Conservation (phyloP, 2,113 vertebrate genomes). For the Thunnus maccoyii region DNA sequence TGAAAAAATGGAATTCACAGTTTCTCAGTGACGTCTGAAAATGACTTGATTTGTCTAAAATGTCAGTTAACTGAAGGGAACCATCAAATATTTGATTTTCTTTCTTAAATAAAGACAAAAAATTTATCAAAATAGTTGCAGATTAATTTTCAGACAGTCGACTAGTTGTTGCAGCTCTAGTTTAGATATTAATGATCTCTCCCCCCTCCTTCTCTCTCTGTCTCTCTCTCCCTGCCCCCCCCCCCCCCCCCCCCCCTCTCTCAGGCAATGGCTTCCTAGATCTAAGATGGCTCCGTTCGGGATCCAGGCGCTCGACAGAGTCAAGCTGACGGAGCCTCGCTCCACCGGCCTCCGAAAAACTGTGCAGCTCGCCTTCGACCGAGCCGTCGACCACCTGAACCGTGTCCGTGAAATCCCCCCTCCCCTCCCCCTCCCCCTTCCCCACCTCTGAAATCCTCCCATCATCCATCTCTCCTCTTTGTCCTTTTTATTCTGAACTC, state of each 20-base stretch:
- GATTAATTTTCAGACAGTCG: too few species aligned
- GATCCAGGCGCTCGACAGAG: slow-evolving; percentile 89
- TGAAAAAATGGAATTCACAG: too few species aligned
- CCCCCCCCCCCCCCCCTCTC: not conserved
- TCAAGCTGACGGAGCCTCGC: slow-evolving; percentile 94
- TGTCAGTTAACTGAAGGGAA: too few species aligned
- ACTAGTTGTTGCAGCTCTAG: too few species aligned
- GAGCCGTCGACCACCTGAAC: slow-evolving; percentile 92
- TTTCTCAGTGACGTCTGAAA: too few species aligned
- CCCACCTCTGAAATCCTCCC: slow-evolving; percentile 44
- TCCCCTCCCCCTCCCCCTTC: slow-evolving; percentile 13
- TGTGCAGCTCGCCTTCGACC: slow-evolving; percentile 91
- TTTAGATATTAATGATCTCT: too few species aligned
- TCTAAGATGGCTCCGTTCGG: slow-evolving; percentile 97
- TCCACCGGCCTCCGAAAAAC: slow-evolving; percentile 92
- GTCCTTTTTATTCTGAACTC: slow-evolving; percentile 45
- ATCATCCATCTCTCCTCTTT: slow-evolving; percentile 37
- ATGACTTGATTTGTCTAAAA: too few species aligned
- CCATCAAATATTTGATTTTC: too few species aligned
- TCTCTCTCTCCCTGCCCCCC: too few species aligned
- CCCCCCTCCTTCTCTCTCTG: slow-evolving; percentile 7
- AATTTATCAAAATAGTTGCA: too few species aligned
- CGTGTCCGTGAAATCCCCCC: slow-evolving; percentile 72
- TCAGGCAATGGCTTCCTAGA: slow-evolving; percentile 98
- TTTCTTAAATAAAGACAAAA: too few species aligned